A percentile compares a stretch with the other conserved stretches of the same genome.
Evolutionary conservation across 2,797 vertebrate species (phyloP).

Genomic region (Characodon lateralis): DNA sequence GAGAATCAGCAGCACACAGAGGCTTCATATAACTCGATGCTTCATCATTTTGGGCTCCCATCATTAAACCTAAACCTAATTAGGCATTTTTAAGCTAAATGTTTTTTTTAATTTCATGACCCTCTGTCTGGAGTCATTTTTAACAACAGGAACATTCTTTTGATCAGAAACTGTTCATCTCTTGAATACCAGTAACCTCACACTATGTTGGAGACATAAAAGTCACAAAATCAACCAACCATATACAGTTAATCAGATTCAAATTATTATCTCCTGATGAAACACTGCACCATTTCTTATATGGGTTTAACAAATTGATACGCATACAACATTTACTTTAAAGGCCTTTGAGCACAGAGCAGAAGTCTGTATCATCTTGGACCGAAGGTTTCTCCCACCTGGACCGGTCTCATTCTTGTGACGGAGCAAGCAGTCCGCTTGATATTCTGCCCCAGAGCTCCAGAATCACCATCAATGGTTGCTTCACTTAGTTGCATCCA

Average conservation of each 20-base stretch:
- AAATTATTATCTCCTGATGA: not conserved
- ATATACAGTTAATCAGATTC: not conserved
- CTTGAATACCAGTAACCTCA: not conserved
- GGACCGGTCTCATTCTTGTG: conserved; percentile 32
- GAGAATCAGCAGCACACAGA: not conserved
- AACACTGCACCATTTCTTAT: not conserved
- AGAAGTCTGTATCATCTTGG: not conserved
- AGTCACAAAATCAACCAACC: not conserved
- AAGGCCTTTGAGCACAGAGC: not conserved
- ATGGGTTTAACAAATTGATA: not conserved
- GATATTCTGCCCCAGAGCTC: conserved; percentile 48
- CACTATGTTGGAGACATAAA: not conserved
- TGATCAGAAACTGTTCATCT: not conserved
- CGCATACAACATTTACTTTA: too few species aligned
- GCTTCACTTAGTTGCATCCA: conserved; percentile 40
- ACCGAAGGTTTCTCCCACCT: conserved; percentile 32
- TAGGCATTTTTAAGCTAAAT: not conserved
- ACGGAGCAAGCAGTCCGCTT: conserved; percentile 40
- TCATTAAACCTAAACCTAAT: not conserved
- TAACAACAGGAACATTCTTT: not conserved
- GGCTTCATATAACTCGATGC: not conserved
- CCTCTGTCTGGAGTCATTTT: not conserved
- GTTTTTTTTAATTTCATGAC: not conserved
- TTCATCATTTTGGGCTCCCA: not conserved
- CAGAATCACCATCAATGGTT: conserved; percentile 25